Evolutionary conservation across 2,113 vertebrate species (phyloP), one percentile per base, ranked within the genome.

Genomic region (Vireo altiloquus): DNA sequence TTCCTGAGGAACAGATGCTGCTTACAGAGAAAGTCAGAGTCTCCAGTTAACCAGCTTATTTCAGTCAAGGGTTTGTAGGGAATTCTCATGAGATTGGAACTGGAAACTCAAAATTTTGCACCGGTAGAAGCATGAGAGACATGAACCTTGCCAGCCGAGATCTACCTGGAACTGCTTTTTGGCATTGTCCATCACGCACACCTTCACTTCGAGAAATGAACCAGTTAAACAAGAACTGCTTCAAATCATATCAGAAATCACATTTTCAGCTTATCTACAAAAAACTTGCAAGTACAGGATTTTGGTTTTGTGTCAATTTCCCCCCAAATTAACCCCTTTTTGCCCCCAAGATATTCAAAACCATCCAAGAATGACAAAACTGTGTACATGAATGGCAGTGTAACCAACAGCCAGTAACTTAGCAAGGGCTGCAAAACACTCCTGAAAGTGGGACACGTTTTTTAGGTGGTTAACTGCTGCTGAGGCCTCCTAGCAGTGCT

Each of bases 81-180:
- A 85, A 54, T 54, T 76, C 82, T 79, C 21, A 1, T 5, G 40
- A 54, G 52, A 46, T 2, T 21, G 46, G 53, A 69, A 37, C 35
- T 50, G n/a, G 53, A 76, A 82, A 59, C 40, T 76, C 66, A 16
- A 27, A 46, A 27, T 64, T 76, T 72, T 61, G 33, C 44, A 59
- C 27, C 0, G 0, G 50, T 1, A 33, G 30, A 31, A 53, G 31
- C 2, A 1, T 12, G 70, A 71, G 33, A 87, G 91, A 53, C 0
- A 0, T 7, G 56, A 82, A 37, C 23, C 15, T 61, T 42, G 46
- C 23, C 42, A 30, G 81, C 6, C 1, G 2, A 74, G 61, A 69
- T 14, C 61, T 35, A 79, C 31, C 47, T n/a, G 89, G 66, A 82
- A 15, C 19, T 52, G 60, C 50, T 33, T 74, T 25, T 50, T 82